Evolutionary conservation across 2,797 vertebrate species (phyloP), one percentile per base, ranked within the genome.

Genomic region (Anolis apletophallus): DNA sequence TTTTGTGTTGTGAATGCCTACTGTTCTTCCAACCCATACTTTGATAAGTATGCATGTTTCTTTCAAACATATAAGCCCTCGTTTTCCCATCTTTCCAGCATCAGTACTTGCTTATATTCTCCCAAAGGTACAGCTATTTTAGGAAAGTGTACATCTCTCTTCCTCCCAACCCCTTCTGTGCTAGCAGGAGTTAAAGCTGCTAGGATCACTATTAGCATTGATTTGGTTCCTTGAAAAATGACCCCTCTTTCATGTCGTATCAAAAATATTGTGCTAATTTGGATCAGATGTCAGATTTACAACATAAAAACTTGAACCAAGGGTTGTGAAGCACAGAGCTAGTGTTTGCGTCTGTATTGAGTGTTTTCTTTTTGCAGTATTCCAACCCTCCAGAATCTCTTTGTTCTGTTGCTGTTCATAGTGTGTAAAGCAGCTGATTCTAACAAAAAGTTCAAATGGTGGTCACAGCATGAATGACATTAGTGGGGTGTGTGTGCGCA

Each of bases 401-500:
- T 85, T 89, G 80, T 90, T 81, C 26, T 13, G 69, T 32, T 76
- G 73, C 90, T 40, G 3, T 61, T 84, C 40, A 69, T 16, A 76
- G 90, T 90, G 86, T 90, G 3, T 79, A 84, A 87, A 87, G 86
- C 75, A 84, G 81, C 86, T 87, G 75, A 83, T 91, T 91, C 90
- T 87, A 88, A 90, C 1, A 50, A 85, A 87, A 86, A 92, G 96
- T 96, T 97, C 96, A 96, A 93, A 89, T 26, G 5, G 64, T 96
- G 96, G 95, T 96, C 95, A 93, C 1, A 8, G 81, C 2, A 4
- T 88, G 88, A 87, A 73, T 84, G 86, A 80, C 81, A 67, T 79
- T 80, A 80, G 76, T 26, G 29, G 19, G 71, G 40, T 84, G n/a
- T 55, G 80, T 69, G 67, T 36, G 68, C 23, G 23, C 11, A 46